phyloP scores from a whole-genome alignment of 2,113 vertebrate species.

The Cebidichthys violaceus region DNA sequence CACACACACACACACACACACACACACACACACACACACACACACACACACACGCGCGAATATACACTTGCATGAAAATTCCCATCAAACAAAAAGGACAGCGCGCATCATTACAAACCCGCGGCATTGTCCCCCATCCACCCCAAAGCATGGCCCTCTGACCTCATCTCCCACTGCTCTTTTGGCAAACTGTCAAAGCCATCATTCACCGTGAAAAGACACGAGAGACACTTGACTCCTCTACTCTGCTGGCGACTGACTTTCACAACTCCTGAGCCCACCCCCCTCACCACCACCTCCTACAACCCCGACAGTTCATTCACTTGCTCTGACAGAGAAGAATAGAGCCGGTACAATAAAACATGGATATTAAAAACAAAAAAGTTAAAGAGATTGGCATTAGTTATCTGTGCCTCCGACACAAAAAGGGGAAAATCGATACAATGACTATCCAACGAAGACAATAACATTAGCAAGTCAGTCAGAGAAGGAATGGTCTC shows the following conservation, averaged over 20 bases:
- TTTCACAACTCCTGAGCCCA: conserved; percentile 68
- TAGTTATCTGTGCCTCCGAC: neutral
- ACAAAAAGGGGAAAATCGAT: neutral
- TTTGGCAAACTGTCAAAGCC: conserved; percentile 85
- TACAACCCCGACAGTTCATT: conserved; percentile 33
- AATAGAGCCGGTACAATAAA: conserved; percentile 23
- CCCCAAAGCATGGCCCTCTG: conserved; percentile 66
- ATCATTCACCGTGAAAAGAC: conserved; percentile 82
- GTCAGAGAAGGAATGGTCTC: neutral
- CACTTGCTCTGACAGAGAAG: conserved; percentile 41
- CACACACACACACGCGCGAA: conserved; percentile 28
- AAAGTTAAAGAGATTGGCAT: neutral
- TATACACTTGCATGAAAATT: conserved; percentile 55
- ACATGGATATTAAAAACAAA: neutral
- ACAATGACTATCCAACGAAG: neutral
- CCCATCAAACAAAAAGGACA: conserved; percentile 50
- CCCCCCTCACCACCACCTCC: neutral
- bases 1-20: conserved; percentile 18
- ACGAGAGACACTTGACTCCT: conserved; percentile 78
- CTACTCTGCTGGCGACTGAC: conserved; percentile 73
- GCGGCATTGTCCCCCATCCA: conserved; percentile 43
- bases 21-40: conserved; percentile 22
- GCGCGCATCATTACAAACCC: conserved; percentile 59
- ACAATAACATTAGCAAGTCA: neutral
- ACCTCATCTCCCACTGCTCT: conserved; percentile 77